Evolutionary conservation across 2,797 vertebrate species (phyloP), one percentile per base, ranked within the genome.

Genomic region (Cottoperca gobio): DNA sequence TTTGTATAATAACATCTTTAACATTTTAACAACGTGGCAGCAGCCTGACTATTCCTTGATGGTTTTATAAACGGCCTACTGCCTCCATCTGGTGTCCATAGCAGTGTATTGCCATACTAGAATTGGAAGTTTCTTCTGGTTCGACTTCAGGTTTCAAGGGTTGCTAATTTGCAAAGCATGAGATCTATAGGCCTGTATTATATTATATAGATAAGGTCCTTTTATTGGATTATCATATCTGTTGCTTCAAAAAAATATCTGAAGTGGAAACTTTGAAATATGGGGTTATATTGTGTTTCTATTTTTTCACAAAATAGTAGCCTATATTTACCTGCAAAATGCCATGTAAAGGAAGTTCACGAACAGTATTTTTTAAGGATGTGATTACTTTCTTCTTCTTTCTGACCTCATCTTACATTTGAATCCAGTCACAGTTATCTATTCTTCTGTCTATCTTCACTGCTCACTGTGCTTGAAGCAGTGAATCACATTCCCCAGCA

Each of bases 31-130:
- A 46, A 2, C 3, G 5, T 39, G 13, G 3, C 42, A 33, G 37
- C 33, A 62, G 28, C 23, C 6, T 39, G 11, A 42, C 5, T 16
- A 17, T n/a, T 39, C 16, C 2, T 8, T 42, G 2, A 0, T 33
- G n/a, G 13, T 2, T 1, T 1, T n/a, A 42, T 50, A 10, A 60
- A 42, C 52, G 52, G 62, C 64, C 10, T 24, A 24, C n/a, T 86
- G 48, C 26, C 52, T 57, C 89, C 67, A 82, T 76, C 88, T 90
- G 68, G 86, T 85, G 89, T 52, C 59, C 49, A 63, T 8, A 35
- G 0, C 4, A 5, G 39, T 46, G 60, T 24, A 79, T 28, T 75
- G 37, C n/a, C 5, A 28, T 50, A 0, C 3, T 60, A 31, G 35
- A 67, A 63, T 6, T 24, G 11, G 37, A 63, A 24, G 4, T 23